phyloP scores from a whole-genome alignment of 2,113 vertebrate species.

The Brachypodius melanocephalos region DNA sequence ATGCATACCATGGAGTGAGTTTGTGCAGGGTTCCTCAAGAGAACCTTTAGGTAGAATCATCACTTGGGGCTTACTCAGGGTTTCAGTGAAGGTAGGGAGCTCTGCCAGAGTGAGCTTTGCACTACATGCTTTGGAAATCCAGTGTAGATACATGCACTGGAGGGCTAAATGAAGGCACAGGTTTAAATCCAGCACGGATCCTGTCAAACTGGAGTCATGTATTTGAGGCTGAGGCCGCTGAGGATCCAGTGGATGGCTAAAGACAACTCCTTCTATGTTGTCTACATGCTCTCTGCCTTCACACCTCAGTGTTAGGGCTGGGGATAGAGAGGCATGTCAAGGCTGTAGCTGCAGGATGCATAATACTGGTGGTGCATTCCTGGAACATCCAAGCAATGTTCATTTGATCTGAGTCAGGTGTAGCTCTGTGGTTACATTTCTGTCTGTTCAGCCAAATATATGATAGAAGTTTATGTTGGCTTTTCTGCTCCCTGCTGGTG shows the following conservation, averaged over 20 bases:
- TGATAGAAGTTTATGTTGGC: neutral
- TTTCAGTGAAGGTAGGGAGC: neutral
- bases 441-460: neutral
- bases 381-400: neutral
- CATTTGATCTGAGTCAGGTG: neutral
- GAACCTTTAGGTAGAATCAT: neutral
- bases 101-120: neutral
- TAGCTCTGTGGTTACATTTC: neutral
- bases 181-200: neutral
- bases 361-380: neutral
- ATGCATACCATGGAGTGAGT: neutral
- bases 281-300: neutral
- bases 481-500: neutral
- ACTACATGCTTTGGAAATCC: neutral
- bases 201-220: accelerated
- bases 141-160: neutral
- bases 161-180: neutral
- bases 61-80: neutral
- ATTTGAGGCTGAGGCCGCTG: neutral
- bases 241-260: neutral
- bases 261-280: accelerated
- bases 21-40: neutral
- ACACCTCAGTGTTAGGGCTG: neutral
- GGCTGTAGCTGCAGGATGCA: neutral
- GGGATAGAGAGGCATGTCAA: neutral